A percentile compares a stretch with the other conserved stretches of the same genome.
phyloP scores from a whole-genome alignment of 2,888 invertebrate species.

The Pollenia labialis region DNA sequence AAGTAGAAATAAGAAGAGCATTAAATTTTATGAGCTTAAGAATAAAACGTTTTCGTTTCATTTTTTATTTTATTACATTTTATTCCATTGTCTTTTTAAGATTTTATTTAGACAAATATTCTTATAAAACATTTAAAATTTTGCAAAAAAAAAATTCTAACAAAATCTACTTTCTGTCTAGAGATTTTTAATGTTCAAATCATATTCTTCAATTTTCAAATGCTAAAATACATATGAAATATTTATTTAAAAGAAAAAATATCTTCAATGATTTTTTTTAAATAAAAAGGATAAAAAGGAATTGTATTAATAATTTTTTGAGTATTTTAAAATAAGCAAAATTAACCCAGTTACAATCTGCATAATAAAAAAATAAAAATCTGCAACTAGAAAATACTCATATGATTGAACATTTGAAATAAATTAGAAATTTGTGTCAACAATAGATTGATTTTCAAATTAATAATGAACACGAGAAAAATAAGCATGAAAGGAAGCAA shows the following conservation, averaged over 20 bases:
- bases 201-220: not conserved
- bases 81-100: constrained; percentile 37
- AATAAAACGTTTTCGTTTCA: constrained; percentile 62
- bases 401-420: constrained; percentile 22
- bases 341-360: constrained; percentile 31
- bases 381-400: not conserved
- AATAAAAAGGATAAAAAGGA: constrained; percentile 16
- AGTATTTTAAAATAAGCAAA: constrained; percentile 23
- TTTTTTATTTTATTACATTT: constrained; percentile 2
- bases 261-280: not conserved
- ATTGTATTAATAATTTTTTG: constrained; percentile 15
- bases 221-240: too few species aligned
- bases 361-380: constrained; percentile 12
- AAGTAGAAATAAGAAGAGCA: constrained; percentile 57
- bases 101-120: constrained; percentile 48
- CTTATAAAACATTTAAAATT: constrained; percentile 60
- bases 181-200: not conserved
- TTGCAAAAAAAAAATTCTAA: constrained; percentile 29
- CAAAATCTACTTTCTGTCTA: constrained; percentile 21
- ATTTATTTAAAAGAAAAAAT: not conserved
- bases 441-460: constrained; percentile 59
- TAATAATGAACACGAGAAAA: constrained; percentile 24
- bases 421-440: constrained; percentile 58
- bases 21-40: constrained; percentile 74
- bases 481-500: not conserved